Base-by-base conservation (phyloP, 2,113 vertebrate species). In the Hemiscyllium ocellatum region DNA sequence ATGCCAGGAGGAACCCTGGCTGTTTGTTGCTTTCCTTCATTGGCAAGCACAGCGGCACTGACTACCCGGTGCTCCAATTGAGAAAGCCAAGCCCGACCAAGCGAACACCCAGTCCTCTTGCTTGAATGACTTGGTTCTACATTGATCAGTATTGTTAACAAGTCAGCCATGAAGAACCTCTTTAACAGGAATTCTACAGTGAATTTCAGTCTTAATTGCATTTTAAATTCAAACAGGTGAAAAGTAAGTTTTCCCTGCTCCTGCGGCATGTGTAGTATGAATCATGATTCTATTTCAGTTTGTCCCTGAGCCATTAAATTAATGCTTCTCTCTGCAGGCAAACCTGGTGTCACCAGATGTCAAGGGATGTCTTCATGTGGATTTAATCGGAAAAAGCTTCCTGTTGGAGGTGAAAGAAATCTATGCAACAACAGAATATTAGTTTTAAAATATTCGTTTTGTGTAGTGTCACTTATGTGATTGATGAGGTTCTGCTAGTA, bases 221-320 rank as follows among this genome's bases (percentile, higher is more conserved):
- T 93, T 93, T 15, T n/a, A 68, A 66, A 93, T 7, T 66, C 33
- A 3, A 93, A 42, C 6, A 4, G 19, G 61, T 37, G 61, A 42
- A 93, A 93, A 93, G 22, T 68, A 66, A 93, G 65, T 93, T 61
- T 66, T 37, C 89, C n/a, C 19, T 93, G 61, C n/a, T 93, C 89
- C 61, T 0, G 8, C 33, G 37, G 89, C 89, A 20, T 19, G 22
- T 37, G 89, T 33, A 93, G n/a, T 68, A n/a, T 93, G 66, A 66
- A 93, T 66, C 89, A 68, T 22, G 17, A 22, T 66, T 93, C 89
- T 22, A 10, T 66, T 93, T 93, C 65, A n/a, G 33, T 5, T 66
- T n/a, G 6, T 8, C 61, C 5, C 17, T 66, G 37, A 66, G 61
- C n/a, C 37, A 93, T 37, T 19, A 24, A 68, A 93, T 93, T 37